Evolutionary conservation across 2,888 invertebrate species (phyloP).

Genomic region (Embidobia sp.): DNA sequence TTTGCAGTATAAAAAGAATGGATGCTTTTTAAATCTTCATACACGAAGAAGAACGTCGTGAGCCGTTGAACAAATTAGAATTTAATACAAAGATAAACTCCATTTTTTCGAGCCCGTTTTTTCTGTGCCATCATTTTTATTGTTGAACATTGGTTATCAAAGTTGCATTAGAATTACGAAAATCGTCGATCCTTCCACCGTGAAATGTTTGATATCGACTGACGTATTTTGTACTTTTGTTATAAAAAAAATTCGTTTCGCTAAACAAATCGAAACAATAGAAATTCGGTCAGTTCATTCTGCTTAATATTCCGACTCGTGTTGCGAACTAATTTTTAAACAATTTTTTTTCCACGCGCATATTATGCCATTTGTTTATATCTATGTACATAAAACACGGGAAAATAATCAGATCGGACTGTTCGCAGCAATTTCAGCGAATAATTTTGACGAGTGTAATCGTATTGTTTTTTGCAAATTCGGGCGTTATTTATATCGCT

Average conservation of each 20-base stretch:
- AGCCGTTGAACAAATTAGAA: background rate
- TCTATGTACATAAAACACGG: conserved; percentile 32
- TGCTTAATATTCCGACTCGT: conserved; percentile 11
- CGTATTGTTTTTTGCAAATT: conserved; percentile 30
- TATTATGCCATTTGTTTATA: conserved; percentile 17
- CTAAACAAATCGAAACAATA: background rate
- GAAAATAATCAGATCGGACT: conserved; percentile 19
- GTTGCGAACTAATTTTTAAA: background rate
- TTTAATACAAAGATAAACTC: too few relatives aligned
- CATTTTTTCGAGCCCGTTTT: background rate
- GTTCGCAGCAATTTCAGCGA: conserved; percentile 44
- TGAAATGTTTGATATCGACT: too few relatives aligned
- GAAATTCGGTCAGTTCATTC: background rate
- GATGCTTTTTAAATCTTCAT: conserved; percentile 13
- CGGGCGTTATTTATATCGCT: conserved; percentile 21
- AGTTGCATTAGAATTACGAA: too few relatives aligned
- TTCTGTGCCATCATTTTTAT: too few relatives aligned
- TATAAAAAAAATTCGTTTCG: too few relatives aligned
- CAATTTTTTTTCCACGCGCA: conserved; percentile 8
- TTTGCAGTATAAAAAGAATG: conserved; percentile 17
- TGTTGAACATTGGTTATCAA: too few relatives aligned
- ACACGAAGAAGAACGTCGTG: background rate
- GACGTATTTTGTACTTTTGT: too few relatives aligned
- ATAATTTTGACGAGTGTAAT: conserved; percentile 45
- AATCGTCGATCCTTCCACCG: too few relatives aligned